Evolutionary conservation across 2,797 vertebrate genomes (phyloP), one percentile per base, ranked within the genome.

Genomic region (Hypotaenidia okinawae): DNA sequence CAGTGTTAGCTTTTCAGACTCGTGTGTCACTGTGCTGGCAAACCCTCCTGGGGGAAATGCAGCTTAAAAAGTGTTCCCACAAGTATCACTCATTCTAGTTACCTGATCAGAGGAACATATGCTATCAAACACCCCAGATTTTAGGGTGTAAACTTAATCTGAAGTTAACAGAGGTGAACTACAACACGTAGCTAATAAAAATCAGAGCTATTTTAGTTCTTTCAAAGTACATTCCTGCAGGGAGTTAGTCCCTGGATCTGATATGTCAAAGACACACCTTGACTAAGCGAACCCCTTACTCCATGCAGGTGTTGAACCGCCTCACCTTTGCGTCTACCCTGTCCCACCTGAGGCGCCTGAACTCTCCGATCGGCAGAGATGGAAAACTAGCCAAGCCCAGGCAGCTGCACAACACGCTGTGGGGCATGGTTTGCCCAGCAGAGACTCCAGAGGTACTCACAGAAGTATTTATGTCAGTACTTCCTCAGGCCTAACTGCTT

Each of bases 341-440:
- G 77, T 99, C 99, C 64, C 99, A 99, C 70, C 98, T 99, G 35
- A 98, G 99, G 3, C 98, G 99, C 58, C 98, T 99, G 87, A 99
- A 99, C 97, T 99, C 99, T 28, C 99, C 99, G 0, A 99, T 99
- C 10, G 99, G 99, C 32, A 98, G 99, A 97, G 99, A 99, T 7
- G 99, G 99, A 4, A 99, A 99, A 87, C 97, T 99, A 91, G 99
- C 99, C 10, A 99, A 99, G 94, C 99, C 99, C 32, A 95, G 99
- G 57, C 99, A 99, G 95, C 97, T 99, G 66, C 99, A 99, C 97
- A 99, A 99, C 96, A 99, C 99, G 0, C 94, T 99, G 91, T 99
- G 99, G 99, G 99, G 99, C 22, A 99, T 99, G 99, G 98, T 99
- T 96, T 99, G 99, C 94, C 99, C 99, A 21, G 99, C 99, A 3